Evolutionary conservation across 37 sponge, comb jelly and placozoan genomes (phyloP), one percentile per base, ranked within the genome.

Genomic region (Mnemiopsis leidyi): DNA sequence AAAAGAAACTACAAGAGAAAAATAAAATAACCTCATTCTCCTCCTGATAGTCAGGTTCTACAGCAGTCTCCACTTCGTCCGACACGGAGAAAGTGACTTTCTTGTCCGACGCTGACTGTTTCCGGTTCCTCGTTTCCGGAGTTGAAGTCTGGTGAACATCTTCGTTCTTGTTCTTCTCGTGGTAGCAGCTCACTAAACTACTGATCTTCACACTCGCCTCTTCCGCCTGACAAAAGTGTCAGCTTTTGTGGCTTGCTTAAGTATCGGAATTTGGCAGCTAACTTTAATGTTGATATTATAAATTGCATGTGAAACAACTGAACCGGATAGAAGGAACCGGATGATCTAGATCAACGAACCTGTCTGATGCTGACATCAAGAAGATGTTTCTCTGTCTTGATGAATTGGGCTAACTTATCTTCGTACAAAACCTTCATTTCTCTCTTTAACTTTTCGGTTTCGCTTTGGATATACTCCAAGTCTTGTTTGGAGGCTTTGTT

Each of bases 361-460:
- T 48, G 61, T 48, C 61, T 48, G 5, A 48, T 18, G 13, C 61
- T 13, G 61, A 13, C 61, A 13, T 77, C 79, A 32, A 77, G 79
- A 77, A 77, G 26, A 16, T 77, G 20, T 20, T 77, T 77, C 18
- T 77, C 79, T 18, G 26, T 77, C 32, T 32, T 77, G 79, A 77
- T 77, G 79, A 77, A 77, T 18, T 77, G 26, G 3, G 79, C 79
- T 34, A 77, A 3, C 18, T 77, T 77, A 34, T 77, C 79, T 32
- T 77, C 79, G 79, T 77, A 77, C 34, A 34, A 31, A 0, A 77
- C 36, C 33, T 77, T 77, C 79, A 77, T 77, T 5, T 77, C 79
- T 34, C 33, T 31, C 35, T 77, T 77, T 1, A 77, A 13, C 36
- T 32, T 77, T 2, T 26, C 34, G 0, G 32, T 32, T 77, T 77